Evolutionary conservation across 1,140 invertebrate genomes (phyloP).

Genomic region (Orussus abietinus): DNA sequence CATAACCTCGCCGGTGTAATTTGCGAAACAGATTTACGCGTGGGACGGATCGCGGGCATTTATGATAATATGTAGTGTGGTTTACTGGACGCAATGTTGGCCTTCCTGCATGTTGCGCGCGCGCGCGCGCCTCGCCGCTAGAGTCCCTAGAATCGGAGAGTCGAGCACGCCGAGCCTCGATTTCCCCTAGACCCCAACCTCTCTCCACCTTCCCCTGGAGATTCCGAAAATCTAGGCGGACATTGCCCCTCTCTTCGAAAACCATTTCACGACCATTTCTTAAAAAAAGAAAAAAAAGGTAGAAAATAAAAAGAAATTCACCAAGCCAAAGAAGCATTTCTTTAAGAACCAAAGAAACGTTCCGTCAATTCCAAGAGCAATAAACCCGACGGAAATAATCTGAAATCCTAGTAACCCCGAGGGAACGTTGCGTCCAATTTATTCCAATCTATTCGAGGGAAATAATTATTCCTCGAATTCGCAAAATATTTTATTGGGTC

Average conservation of each 20-base stretch:
- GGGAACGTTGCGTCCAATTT: too few relatives aligned
- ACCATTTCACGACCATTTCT: not conserved
- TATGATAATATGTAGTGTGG: slow-evolving; percentile 47
- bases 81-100: not conserved
- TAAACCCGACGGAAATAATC: not conserved
- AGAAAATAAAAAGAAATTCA: not conserved
- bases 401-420: not conserved
- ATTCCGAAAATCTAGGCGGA: too few relatives aligned
- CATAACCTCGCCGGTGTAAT: slow-evolving; percentile 45
- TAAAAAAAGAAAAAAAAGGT: not conserved
- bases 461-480: too few relatives aligned
- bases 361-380: too few relatives aligned
- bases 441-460: too few relatives aligned
- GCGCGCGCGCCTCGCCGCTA: slow-evolving; percentile 32
- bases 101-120: slow-evolving; percentile 3
- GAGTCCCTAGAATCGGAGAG: too few relatives aligned
- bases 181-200: too few relatives aligned
- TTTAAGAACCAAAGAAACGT: not conserved
- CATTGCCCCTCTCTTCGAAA: too few relatives aligned
- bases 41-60: slow-evolving; percentile 46
- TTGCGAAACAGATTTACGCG: slow-evolving; percentile 53
- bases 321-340: not conserved
- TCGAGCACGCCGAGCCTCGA: too few relatives aligned
- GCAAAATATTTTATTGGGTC: too few relatives aligned
- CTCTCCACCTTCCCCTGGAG: too few relatives aligned